Conservation (phyloP, 2,797 vertebrate genomes). For the Okamejei kenojei region DNA sequence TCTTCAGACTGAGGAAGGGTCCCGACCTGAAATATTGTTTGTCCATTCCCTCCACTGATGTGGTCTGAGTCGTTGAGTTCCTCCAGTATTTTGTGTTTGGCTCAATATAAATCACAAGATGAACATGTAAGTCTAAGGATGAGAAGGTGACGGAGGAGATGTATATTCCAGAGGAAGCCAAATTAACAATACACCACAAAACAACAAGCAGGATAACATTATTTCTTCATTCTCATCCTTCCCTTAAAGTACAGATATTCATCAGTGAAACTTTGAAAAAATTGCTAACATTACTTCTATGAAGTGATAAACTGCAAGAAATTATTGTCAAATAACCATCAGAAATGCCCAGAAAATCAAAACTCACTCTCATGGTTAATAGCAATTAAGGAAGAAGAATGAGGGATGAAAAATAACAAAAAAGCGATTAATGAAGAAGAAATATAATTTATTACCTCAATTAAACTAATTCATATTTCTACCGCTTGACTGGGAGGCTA, state of each 20-base stretch:
- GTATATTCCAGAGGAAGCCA: neutral
- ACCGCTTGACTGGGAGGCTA: neutral
- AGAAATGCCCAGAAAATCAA: neutral
- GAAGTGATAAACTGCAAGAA: neutral
- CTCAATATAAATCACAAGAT: neutral
- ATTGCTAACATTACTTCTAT: neutral
- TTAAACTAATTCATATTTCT: constrained; percentile 16
- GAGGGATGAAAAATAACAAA: neutral
- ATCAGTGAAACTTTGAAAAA: neutral
- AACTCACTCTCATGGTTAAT: neutral
- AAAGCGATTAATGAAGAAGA: no score
- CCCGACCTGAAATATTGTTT: no score
- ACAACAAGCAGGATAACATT: neutral
- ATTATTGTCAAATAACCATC: neutral
- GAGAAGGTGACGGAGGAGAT: neutral
- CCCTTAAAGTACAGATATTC: neutral
- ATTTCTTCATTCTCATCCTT: neutral
- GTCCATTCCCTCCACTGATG: no score
- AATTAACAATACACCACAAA: neutral
- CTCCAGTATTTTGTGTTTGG: no score
- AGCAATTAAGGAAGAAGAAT: neutral
- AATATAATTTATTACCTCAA: constrained; percentile 21
- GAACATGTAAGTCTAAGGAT: neutral
- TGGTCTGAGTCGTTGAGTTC: no score
- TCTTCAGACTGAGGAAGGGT: no score